Evolutionary conservation across 2,888 invertebrate genomes (phyloP).

Genomic region (Chymomyza fuscimana): DNA sequence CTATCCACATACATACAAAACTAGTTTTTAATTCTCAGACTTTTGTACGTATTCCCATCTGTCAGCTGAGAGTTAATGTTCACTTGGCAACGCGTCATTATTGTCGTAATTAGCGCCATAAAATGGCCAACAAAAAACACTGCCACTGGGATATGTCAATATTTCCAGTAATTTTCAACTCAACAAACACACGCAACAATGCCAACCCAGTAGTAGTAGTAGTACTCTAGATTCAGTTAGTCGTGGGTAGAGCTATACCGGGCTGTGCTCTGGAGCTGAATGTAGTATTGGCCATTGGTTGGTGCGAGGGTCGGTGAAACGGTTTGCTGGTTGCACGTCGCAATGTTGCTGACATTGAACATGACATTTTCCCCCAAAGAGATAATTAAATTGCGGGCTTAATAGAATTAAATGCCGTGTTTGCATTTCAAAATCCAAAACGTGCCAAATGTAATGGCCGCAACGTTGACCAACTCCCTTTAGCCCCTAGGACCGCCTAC

Average conservation of each 20-base stretch:
- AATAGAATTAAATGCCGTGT: slow-evolving; percentile 75
- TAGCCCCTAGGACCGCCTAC: slow-evolving; percentile 13
- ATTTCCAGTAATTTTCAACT: background rate
- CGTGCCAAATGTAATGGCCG: slow-evolving; percentile 62
- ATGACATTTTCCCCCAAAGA: slow-evolving; percentile 65
- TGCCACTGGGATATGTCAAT: background rate
- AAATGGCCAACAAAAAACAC: background rate
- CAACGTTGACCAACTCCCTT: slow-evolving; percentile 28
- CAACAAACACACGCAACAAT: background rate
- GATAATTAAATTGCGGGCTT: slow-evolving; percentile 72
- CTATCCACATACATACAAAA: background rate
- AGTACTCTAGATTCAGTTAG: background rate
- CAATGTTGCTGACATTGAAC: slow-evolving; percentile 67
- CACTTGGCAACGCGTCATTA: slow-evolving; percentile 1
- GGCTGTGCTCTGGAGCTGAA: no score
- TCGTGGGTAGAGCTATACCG: background rate
- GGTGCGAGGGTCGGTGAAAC: background rate
- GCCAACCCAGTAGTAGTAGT: background rate
- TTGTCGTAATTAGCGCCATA: slow-evolving; percentile 1
- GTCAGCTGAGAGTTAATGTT: background rate
- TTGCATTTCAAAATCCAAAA: slow-evolving; percentile 72
- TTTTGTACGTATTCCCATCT: background rate
- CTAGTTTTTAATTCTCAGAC: background rate
- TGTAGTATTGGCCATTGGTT: no score
- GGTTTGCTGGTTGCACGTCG: slow-evolving; percentile 12